A percentile compares a stretch with the other conserved stretches of the same genome.
phyloP scores from a whole-genome alignment of 1,140 invertebrate species.

The Heliconius congener region DNA sequence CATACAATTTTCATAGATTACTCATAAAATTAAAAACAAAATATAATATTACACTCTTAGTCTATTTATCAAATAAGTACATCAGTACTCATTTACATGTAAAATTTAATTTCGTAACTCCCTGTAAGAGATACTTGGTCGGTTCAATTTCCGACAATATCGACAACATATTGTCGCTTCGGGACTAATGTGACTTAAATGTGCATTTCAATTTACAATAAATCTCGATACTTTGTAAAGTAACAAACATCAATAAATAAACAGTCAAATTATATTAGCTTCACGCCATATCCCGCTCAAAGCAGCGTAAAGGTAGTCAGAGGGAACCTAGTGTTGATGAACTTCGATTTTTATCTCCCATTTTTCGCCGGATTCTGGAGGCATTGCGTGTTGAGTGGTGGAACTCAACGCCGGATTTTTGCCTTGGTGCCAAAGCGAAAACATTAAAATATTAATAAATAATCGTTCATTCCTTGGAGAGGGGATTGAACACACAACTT shows the following conservation, averaged over 20 bases:
- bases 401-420: too few relatives aligned
- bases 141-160: constrained; percentile 65
- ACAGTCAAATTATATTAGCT: neutral
- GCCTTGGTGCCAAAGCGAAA: too few relatives aligned
- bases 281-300: neutral
- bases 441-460: too few relatives aligned
- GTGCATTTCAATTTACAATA: constrained; percentile 38
- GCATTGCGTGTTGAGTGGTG: too few relatives aligned
- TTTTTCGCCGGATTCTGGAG: too few relatives aligned
- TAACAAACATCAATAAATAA: neutral
- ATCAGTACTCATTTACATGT: too few relatives aligned
- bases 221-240: neutral
- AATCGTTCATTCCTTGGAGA: neutral
- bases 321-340: neutral
- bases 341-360: neutral
- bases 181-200: constrained; percentile 62
- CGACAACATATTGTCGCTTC: constrained; percentile 50
- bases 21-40: too few relatives aligned
- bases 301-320: neutral
- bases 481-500: too few relatives aligned
- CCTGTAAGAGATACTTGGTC: constrained; percentile 45
- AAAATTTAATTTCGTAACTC: constrained; percentile 32
- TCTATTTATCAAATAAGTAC: too few relatives aligned
- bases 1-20: too few relatives aligned
- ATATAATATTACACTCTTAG: too few relatives aligned